Conservation (phyloP, 2,888 invertebrate species). For the Cantharis rustica region DNA sequence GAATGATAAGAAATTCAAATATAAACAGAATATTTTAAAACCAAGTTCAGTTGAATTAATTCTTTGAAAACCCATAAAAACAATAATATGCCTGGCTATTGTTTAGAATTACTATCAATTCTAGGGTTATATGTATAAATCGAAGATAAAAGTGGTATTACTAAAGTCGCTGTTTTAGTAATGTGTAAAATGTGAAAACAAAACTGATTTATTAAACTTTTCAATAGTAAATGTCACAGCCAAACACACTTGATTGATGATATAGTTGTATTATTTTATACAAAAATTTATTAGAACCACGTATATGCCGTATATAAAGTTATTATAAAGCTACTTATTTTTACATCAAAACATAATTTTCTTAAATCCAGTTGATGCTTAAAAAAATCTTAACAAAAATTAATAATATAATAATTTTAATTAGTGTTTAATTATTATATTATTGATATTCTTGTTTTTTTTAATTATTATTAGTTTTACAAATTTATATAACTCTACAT, state of each 20-base stretch:
- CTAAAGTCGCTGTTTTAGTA: constrained; percentile 34
- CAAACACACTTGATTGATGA: constrained; percentile 27
- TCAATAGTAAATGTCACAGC: constrained; percentile 33
- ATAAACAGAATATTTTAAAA: neutral
- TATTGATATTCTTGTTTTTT: neutral
- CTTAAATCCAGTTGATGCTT: neutral
- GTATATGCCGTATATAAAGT: neutral
- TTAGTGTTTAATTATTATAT: neutral
- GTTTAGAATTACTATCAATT: constrained; percentile 17
- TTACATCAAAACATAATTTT: neutral
- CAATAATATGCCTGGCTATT: neutral
- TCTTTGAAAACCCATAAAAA: neutral
- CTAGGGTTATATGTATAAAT: constrained; percentile 12
- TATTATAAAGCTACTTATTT: neutral
- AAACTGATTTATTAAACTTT: constrained; percentile 37
- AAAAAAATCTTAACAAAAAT: neutral
- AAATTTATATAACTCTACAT: too few species aligned
- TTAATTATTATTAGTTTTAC: too few species aligned
- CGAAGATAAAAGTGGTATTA: constrained; percentile 24
- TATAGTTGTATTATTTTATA: constrained; percentile 26
- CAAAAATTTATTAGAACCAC: neutral
- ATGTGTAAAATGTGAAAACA: constrained; percentile 34
- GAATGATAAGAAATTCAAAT: too few species aligned
- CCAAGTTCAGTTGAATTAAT: neutral
- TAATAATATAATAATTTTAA: neutral